These are phyloP conservation scores for Rhingia rostrata DNA, from an alignment of 2,888 invertebrate species.

Conservation along the genomic window DNA sequence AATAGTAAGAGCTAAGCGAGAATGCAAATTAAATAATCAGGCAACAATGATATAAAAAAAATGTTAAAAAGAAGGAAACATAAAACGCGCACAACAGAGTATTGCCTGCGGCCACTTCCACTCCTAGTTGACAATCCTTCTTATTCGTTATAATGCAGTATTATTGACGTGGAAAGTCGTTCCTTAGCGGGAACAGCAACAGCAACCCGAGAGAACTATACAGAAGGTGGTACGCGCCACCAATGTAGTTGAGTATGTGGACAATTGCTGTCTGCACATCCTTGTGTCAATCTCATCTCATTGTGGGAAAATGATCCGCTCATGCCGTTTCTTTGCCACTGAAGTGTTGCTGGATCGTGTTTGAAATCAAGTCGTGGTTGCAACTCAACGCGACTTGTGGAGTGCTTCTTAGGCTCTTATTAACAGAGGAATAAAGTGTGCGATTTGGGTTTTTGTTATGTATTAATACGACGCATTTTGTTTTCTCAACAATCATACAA, in stretches of 20 bases:
- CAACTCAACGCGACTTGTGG: constrained; percentile 20
- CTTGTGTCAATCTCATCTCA: constrained; percentile 62
- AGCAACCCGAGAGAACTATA: constrained; percentile 5
- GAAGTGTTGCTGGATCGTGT: constrained; percentile 69
- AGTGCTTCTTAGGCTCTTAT: constrained; percentile 6
- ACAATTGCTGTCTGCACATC: constrained; percentile 70
- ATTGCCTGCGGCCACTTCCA: constrained; percentile 67
- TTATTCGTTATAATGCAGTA: constrained; percentile 73
- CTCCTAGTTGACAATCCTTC: constrained; percentile 66
- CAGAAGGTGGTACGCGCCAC: constrained; percentile 27
- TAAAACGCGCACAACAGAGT: constrained; percentile 34
- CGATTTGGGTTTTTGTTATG: constrained; percentile 33
- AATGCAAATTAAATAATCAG: constrained; percentile 64
- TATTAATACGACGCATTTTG: constrained; percentile 51
- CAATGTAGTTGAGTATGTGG: constrained; percentile 47
- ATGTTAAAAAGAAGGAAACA: constrained; percentile 14
- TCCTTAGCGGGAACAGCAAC: constrained; percentile 32
- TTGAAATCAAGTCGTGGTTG: constrained; percentile 47
- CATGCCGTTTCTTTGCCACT: constrained; percentile 53
- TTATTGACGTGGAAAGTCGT: constrained; percentile 65
- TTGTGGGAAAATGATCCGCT: constrained; percentile 70
- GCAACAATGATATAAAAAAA: constrained; percentile 31
- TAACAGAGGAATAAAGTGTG: constrained; percentile 7
- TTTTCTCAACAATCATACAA: constrained; percentile 10
- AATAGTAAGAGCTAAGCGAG: constrained; percentile 53